Evolutionary conservation across 2,797 vertebrate genomes (phyloP).

Genomic region (Morus bassanus): DNA sequence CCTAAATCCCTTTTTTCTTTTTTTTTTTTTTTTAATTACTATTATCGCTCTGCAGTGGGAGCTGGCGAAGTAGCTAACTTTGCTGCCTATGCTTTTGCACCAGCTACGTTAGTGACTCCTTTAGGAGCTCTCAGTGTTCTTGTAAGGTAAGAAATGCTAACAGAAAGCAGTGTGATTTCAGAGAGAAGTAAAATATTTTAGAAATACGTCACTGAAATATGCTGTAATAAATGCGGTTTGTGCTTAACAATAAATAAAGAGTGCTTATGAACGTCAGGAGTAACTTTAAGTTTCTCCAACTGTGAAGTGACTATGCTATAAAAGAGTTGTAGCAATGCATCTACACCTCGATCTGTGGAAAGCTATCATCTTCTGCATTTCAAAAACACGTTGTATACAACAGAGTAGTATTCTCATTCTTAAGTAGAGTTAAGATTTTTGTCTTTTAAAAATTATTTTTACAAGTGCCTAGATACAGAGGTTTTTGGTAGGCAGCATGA

Average conservation of each 20-base stretch:
- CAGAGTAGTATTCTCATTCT: not conserved
- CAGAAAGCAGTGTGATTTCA: not conserved
- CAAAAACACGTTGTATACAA: not conserved
- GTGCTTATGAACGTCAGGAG: not conserved
- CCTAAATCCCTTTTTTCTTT: not conserved
- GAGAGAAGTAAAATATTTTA: not conserved
- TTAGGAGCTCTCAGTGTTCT: slow-evolving; percentile 97
- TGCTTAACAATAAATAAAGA: not conserved
- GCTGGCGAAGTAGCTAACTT: slow-evolving; percentile 97
- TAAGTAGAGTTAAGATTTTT: not conserved
- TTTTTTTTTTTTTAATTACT: not conserved
- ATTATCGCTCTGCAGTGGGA: slow-evolving; percentile 83
- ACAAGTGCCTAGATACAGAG: not conserved
- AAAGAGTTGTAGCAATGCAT: not conserved
- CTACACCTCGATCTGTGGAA: not conserved
- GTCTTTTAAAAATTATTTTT: not conserved
- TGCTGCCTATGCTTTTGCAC: slow-evolving; percentile 97
- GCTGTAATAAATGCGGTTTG: not conserved
- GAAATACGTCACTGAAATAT: not conserved
- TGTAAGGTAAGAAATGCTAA: slow-evolving; percentile 85
- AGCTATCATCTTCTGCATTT: not conserved
- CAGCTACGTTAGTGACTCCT: slow-evolving; percentile 95
- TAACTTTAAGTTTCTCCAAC: not conserved
- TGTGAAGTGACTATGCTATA: not conserved
- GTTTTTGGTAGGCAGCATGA: not conserved